A percentile compares a stretch with the other conserved stretches of the same genome.
Evolutionary conservation across 64 coral and sea anemone species (phyloP).

Genomic region (Porites australiensis): DNA sequence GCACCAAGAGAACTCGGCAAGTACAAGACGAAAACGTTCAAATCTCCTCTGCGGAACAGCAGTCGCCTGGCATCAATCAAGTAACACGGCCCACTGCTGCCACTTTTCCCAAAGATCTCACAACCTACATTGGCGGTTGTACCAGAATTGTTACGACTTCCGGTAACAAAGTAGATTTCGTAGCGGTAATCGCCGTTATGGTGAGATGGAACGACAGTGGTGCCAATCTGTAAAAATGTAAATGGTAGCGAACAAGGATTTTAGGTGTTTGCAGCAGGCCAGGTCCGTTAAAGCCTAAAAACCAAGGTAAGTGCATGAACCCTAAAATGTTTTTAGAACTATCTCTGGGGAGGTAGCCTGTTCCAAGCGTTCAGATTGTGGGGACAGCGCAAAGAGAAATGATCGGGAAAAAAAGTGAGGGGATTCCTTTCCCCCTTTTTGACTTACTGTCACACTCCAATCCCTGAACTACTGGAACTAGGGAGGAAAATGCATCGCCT

Average conservation of each 20-base stretch:
- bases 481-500: too few species aligned
- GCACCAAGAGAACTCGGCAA: constrained; percentile 34
- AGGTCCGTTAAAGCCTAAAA: too few species aligned
- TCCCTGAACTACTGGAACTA: too few species aligned
- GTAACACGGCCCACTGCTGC: constrained; percentile 14
- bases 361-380: too few species aligned
- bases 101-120: constrained; percentile 40
- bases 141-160: constrained; percentile 45
- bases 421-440: too few species aligned
- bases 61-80: constrained; percentile 1
- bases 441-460: too few species aligned
- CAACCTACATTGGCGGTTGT: constrained; percentile 66
- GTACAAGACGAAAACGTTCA: constrained; percentile 48
- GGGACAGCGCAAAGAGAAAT: too few species aligned
- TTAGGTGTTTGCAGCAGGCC: too few species aligned
- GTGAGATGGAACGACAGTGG: constrained; percentile 12
- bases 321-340: too few species aligned
- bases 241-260: neutral
- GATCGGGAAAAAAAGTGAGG: too few species aligned
- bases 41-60: constrained; percentile 48
- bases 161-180: constrained; percentile 67
- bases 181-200: constrained; percentile 36
- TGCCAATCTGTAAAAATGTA: neutral
- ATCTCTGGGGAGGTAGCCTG: too few species aligned
- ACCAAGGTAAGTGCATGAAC: too few species aligned